Evolutionary conservation across 2,113 vertebrate genomes (phyloP), one percentile per base, ranked within the genome.

Genomic region (Hiodon alosoides): DNA sequence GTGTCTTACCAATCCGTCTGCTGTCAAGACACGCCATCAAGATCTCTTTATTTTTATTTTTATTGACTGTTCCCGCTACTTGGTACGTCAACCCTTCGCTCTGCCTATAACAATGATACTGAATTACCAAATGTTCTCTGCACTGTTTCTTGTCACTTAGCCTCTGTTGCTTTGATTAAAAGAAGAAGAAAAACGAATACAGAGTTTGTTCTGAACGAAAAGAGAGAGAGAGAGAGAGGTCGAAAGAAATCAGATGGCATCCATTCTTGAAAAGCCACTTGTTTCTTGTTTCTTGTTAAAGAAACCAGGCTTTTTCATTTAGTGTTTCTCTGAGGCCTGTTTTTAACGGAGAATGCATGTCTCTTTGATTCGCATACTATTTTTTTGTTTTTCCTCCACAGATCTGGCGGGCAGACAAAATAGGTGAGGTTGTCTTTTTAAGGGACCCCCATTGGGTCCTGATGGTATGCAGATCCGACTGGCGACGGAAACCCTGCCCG

Each of bases 81-180:
- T 78, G 71, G 72, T 71, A 81, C 81, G 76, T 74, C 81, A 78
- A 72, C 70, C 72, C 66, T 31, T 31, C 31, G 31, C 31, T 69
- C 79, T 51, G 79, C 80, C 81, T 76, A 78, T 79, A 78, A 78
- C 79, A 84, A 84, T 78, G 83, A 81, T 64, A 79, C 79, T 81
- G 77, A 78, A 82, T 72, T 68, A 60, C 72, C 72, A 78, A 74
- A 79, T 69, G 72, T 82, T 80, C 79, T 81, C 76, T 59, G 72
- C 65, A 65, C 74, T 69, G 73, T 69, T 78, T 74, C 77, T 76
- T 79, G 80, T 83, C 76, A 78, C 80, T 77, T 81, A 82, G 76
- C 75, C 61, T 77, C 70, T 82, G 83, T 68, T 74, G 77, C 78
- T 82, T 72, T 48, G 75, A 75, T 31, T 31, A 31, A 31, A 31